phyloP scores from a whole-genome alignment of 2,888 invertebrate species.

The Elegia similella region DNA sequence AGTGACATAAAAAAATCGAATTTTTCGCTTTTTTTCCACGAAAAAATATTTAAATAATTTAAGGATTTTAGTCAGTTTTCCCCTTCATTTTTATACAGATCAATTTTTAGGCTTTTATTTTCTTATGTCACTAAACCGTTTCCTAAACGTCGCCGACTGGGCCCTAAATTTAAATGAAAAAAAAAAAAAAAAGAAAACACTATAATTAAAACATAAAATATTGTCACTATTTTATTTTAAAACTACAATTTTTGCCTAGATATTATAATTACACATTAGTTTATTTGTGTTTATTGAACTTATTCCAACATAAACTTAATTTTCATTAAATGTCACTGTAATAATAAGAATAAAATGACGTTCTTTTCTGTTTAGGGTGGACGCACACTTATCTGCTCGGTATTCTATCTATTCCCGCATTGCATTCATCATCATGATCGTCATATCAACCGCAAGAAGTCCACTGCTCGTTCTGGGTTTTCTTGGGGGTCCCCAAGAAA shows the following conservation, averaged over 20 bases:
- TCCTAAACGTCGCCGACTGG: not conserved
- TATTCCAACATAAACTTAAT: slow-evolving; percentile 1
- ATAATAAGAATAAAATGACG: not conserved
- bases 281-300: not conserved
- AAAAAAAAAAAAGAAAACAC: not conserved
- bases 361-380: not conserved
- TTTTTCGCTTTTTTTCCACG: not conserved
- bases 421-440: too few relatives aligned
- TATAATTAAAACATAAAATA: slow-evolving; percentile 4
- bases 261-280: slow-evolving; percentile 1
- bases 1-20: not conserved
- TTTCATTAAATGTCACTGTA: slow-evolving; percentile 1
- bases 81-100: not conserved
- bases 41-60: not conserved
- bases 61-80: slow-evolving; percentile 6
- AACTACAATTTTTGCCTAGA: slow-evolving; percentile 8
- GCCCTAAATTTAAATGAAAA: slow-evolving; percentile 8
- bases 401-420: too few relatives aligned
- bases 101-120: not conserved
- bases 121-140: slow-evolving; percentile 5
- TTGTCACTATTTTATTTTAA: slow-evolving; percentile 3
- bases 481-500: too few relatives aligned
- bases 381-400: too few relatives aligned
- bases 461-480: too few relatives aligned
- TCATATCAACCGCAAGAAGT: too few relatives aligned